Percentiles rank a stretch among this genome's conserved stretches.
Evolutionary conservation across 2,113 vertebrate species (phyloP).

Genomic region (Calidris pygmaea): DNA sequence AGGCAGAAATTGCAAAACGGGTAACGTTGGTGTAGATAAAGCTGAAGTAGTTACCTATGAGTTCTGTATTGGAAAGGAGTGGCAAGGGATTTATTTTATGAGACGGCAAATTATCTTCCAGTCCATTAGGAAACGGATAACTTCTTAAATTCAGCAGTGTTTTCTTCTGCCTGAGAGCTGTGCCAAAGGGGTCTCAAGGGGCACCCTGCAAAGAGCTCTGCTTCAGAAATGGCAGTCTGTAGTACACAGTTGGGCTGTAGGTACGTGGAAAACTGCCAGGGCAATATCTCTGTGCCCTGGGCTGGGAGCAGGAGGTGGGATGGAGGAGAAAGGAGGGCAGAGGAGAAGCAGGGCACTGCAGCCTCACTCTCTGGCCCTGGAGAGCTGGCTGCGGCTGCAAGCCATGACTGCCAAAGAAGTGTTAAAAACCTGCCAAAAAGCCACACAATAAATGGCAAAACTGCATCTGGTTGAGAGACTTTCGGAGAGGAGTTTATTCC

Average conservation of each 20-base stretch:
- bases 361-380: not conserved
- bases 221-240: not conserved
- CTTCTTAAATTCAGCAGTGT: not conserved
- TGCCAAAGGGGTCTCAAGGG: not conserved
- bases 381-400: rapidly evolving
- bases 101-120: not conserved
- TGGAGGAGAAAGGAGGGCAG: not conserved
- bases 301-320: not conserved
- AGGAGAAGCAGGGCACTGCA: not conserved
- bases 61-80: not conserved
- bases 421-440: constrained; percentile 7
- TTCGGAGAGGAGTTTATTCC: not conserved
- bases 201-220: not conserved
- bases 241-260: rapidly evolving
- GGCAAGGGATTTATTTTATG: not conserved
- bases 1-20: not conserved
- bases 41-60: not conserved
- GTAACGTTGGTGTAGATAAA: not conserved
- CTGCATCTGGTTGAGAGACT: not conserved
- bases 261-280: rapidly evolving
- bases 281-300: not conserved
- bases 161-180: not conserved
- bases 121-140: not conserved
- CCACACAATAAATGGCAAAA: constrained; percentile 8
- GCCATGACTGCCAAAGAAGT: not conserved